Evolutionary conservation across 2,113 vertebrate genomes (phyloP).

Genomic region (Nymphicus hollandicus): DNA sequence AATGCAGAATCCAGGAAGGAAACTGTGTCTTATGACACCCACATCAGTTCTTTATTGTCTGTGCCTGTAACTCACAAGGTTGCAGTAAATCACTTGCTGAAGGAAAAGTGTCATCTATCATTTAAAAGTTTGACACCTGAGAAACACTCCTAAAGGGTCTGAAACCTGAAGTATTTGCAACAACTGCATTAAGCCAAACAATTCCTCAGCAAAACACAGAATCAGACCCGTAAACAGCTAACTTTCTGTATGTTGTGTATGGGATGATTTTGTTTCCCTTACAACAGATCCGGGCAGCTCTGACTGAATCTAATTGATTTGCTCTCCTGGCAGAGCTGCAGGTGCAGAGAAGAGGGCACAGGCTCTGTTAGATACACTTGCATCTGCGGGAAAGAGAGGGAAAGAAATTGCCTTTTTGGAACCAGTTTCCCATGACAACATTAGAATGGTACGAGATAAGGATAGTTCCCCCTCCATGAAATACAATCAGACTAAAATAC

Average conservation of each 20-base stretch:
- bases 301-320: not conserved
- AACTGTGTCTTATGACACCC: not conserved
- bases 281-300: not conserved
- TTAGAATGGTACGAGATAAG: conserved; percentile 18
- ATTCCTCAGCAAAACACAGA: not conserved
- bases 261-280: not conserved
- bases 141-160: not conserved
- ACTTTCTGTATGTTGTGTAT: not conserved
- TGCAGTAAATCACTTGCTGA: not conserved
- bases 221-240: not conserved
- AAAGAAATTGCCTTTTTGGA: conserved; percentile 13
- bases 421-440: not conserved
- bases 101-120: not conserved
- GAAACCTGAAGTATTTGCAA: not conserved
- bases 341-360: not conserved
- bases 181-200: not conserved
- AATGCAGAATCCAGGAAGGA: not conserved
- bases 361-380: not conserved
- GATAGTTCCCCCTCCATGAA: not conserved
- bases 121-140: not conserved
- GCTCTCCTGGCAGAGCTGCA: not conserved
- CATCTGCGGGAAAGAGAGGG: not conserved
- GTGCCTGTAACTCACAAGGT: not conserved
- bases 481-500: conserved; percentile 26
- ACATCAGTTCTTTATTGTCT: not conserved